Base-by-base conservation (phyloP, 2,797 vertebrate genomes). In the Anniella stebbinsi region DNA sequence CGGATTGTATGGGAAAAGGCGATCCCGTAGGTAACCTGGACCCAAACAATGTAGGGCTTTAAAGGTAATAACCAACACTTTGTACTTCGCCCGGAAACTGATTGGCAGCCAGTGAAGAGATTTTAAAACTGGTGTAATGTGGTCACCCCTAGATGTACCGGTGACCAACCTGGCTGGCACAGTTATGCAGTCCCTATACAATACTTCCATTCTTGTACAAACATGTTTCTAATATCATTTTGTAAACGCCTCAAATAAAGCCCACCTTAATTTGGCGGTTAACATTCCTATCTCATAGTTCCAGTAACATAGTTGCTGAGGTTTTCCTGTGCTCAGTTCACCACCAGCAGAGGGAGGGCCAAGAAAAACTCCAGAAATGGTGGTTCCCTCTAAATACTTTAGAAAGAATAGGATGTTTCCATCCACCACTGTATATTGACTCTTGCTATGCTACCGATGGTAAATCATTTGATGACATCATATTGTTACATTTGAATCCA, bases 351-450 rank as follows among this genome's bases (percentile, higher is more conserved):
- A 87, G 80, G 80, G 87, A 93, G 90, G 94, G 96, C 96, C 96
- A 97, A 97, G 96, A 96, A 96, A 96, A 93, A 96, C 95, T 95
- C 94, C 17, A 67, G 86, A n/a, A 92, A 15, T 91, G 91, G 94
- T 96, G 89, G 92, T 89, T 93, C 95, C 96, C 94, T 96, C 95
- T 94, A 93, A 97, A 96, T 90, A 80, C 90, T 92, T 90, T 67
- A 90, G 95, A 92, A 96, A 97, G 96, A 97, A 97, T 96, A 95
- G 97, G 96, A 97, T 96, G 96, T 97, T 97, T 97, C 97, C 97
- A 97, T 89, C 89, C 90, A 88, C 94, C 80, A 0, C 94, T 95
- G 97, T 97, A 94, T 97, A 97, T 97, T 98, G 97, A 97, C 95
- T 97, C 96, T 97, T 41, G 94, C 95, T 95, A 15, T 60, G 95